Percentiles rank a stretch among this genome's conserved stretches.
Conservation (phyloP, 2,797 vertebrate genomes). For the Enteromius trimaculatus region DNA sequence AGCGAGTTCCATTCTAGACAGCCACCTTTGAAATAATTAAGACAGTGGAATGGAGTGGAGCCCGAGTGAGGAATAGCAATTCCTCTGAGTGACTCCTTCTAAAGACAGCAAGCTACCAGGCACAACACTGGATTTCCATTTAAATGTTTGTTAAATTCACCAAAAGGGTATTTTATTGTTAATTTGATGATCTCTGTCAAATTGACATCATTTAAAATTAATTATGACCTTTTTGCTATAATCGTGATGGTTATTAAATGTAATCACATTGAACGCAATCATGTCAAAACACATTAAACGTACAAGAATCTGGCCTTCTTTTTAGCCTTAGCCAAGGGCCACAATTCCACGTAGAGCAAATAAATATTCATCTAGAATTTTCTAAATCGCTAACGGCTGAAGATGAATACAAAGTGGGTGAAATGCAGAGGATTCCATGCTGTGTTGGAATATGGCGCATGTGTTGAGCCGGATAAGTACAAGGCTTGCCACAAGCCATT, state of each 20-base stretch:
- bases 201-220: background rate
- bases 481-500: conserved; percentile 52
- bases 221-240: conserved; percentile 26
- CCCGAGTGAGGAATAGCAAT: conserved; percentile 41
- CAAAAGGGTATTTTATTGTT: conserved; percentile 3
- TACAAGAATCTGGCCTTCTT: conserved; percentile 31
- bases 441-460: conserved; percentile 45
- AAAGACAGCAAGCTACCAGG: background rate
- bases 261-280: conserved; percentile 37
- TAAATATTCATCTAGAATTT: conserved; percentile 54
- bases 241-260: background rate
- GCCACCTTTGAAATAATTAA: conserved; percentile 77
- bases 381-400: conserved; percentile 28
- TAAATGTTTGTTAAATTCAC: background rate
- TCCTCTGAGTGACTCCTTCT: conserved; percentile 8
- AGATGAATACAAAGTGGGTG: conserved; percentile 54
- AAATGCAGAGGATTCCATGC: conserved; percentile 53
- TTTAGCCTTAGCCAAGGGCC: conserved; percentile 48
- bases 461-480: conserved; percentile 55
- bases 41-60: conserved; percentile 62
- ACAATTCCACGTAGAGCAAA: conserved; percentile 29
- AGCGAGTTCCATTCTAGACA: conserved; percentile 56
- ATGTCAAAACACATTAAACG: conserved; percentile 39
- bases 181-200: background rate
- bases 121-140: conserved; percentile 19